Conservation (phyloP, 2,113 vertebrate genomes). For the Xiphophorus couchianus region DNA sequence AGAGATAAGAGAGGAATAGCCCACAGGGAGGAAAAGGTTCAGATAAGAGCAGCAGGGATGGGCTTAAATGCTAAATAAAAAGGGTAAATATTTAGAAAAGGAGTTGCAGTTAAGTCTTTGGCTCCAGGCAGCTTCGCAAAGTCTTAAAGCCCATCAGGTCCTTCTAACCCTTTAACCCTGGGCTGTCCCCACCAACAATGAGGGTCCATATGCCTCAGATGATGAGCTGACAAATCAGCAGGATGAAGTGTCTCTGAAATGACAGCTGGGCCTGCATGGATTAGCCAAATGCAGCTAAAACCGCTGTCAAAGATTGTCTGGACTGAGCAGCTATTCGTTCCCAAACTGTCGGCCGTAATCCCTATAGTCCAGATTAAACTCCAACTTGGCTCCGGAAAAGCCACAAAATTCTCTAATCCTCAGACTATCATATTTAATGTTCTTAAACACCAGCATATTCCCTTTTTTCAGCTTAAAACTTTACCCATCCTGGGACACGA, state of each 20-base stretch:
- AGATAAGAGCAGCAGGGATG: not conserved
- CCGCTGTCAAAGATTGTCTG: slow-evolving; percentile 28
- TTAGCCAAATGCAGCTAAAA: slow-evolving; percentile 28
- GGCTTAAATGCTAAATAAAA: slow-evolving; percentile 1
- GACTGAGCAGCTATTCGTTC: slow-evolving; percentile 15
- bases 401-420: not conserved
- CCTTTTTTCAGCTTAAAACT: not conserved
- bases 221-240: slow-evolving; percentile 21
- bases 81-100: slow-evolving; percentile 35
- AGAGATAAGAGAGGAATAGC: not conserved
- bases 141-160: slow-evolving; percentile 10
- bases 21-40: not conserved
- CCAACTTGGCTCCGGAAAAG: not conserved
- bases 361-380: slow-evolving; percentile 3
- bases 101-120: slow-evolving; percentile 5
- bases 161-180: not conserved
- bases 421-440: not conserved
- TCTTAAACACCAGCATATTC: not conserved
- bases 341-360: slow-evolving; percentile 24
- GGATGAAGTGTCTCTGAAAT: slow-evolving; percentile 5
- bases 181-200: slow-evolving; percentile 10
- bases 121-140: slow-evolving; percentile 16
- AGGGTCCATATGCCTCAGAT: slow-evolving; percentile 24
- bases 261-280: slow-evolving; percentile 35
- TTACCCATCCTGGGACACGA: no score